Base-by-base conservation (phyloP, 2,797 vertebrate genomes). In the Neostethus bicornis region DNA sequence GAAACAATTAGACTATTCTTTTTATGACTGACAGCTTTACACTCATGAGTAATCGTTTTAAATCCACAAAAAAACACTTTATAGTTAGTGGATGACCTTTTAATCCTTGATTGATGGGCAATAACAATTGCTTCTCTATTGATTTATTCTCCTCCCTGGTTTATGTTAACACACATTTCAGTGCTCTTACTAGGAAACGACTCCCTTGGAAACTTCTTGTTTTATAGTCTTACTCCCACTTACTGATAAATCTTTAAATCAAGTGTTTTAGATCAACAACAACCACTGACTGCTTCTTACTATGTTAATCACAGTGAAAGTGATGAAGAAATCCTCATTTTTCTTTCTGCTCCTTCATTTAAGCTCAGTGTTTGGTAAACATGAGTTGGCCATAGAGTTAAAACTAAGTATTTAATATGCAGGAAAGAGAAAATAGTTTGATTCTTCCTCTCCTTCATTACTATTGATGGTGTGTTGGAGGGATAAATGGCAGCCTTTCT, bases 401-500 rank as follows among this genome's bases (percentile, higher is more conserved):
- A 31, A 11, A 9, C 28, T 29, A 31, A 31, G 38, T 43, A n/a
- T 63, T 76, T 80, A 58, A 66, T 68, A 52, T 52, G 25, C 52
- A 39, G 26, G 11, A 46, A 42, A 47, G 2, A 19, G 19, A 2
- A 44, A 37, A 17, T 14, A 64, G 75, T 74, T 73, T 60, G 66
- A 63, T 61, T 73, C 55, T 46, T 61, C 20, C 62, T 70, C 26
- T 58, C 80, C 55, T 19, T 19, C 64, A 69, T 79, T 64, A 37
- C 73, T 70, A 71, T 70, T 78, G 61, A 58, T 73, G 70, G 65
- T 66, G 75, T 70, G 78, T 70, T 72, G 66, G 13, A 51, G 34
- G 42, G 50, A 70, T 64, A 32, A 60, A 65, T 43, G 19, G 62
- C 62, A 77, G 57, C 24, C 56, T 71, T 67, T 71, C 61, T 71